Evolutionary conservation across 2,888 invertebrate species (phyloP).

Genomic region (Catocala fraxini): DNA sequence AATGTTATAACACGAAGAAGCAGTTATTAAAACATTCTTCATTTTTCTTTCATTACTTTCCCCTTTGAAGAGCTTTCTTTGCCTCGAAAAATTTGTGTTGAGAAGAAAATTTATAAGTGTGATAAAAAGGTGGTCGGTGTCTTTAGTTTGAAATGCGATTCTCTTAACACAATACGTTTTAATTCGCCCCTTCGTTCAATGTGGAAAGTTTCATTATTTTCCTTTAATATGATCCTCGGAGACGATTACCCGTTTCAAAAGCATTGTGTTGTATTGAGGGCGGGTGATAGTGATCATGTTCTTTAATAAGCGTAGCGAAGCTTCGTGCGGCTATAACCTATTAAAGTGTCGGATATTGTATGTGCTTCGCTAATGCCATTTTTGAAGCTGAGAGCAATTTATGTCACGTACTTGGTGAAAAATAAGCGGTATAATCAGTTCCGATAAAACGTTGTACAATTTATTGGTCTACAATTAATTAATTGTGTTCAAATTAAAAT

Average conservation of each 20-base stretch:
- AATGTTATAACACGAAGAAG: conserved; percentile 42
- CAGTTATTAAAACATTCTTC: conserved; percentile 54
- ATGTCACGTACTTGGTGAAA: not conserved
- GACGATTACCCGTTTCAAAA: conserved; percentile 56
- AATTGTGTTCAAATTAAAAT: no score
- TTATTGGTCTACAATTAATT: no score
- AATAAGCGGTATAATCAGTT: not conserved
- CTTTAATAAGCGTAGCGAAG: conserved; percentile 54
- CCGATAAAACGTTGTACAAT: no score
- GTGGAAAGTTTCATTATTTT: conserved; percentile 61
- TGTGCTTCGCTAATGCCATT: conserved; percentile 20
- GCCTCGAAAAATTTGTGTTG: conserved; percentile 33
- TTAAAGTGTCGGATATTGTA: conserved; percentile 23
- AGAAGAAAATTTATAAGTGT: conserved; percentile 17
- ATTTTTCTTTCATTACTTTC: conserved; percentile 48
- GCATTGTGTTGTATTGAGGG: conserved; percentile 60
- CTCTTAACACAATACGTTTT: conserved; percentile 39
- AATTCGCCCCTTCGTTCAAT: conserved; percentile 31
- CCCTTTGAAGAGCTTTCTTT: conserved; percentile 46
- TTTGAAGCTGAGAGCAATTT: conserved; percentile 9
- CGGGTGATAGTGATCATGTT: conserved; percentile 57
- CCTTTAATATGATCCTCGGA: conserved; percentile 59
- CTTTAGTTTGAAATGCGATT: not conserved
- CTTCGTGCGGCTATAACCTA: conserved; percentile 43
- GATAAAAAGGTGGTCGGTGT: not conserved